Base-by-base conservation (phyloP, 30 jellyfish, hydroid and myxozoan genomes). In the Aurelia aurita complex sp. Pacific region DNA sequence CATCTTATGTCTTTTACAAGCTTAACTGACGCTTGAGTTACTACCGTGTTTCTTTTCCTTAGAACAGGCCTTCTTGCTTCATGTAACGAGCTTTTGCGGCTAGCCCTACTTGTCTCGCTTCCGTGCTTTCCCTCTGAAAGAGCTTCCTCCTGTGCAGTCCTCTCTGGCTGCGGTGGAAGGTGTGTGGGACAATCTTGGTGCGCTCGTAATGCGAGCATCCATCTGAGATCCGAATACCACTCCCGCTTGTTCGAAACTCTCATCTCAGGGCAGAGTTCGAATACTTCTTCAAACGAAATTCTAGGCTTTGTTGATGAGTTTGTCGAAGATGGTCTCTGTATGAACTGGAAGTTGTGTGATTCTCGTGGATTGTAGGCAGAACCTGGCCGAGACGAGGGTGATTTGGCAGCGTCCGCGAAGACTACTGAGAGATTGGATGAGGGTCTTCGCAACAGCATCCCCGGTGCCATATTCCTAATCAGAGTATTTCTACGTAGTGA, bases 151-250 rank as follows among this genome's bases (percentile, higher is more conserved):
- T 29, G 77, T 15, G 36, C 50, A 40, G 15, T 63, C 61, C 91
- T 52, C 52, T 69, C 69, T 29, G 91, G 91, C 59, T 81, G 91
- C 46, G 91, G 84, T 0, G 91, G 85, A 3, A 81, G 69, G 71
- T 63, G 69, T 17, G 84, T 76, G 55, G 69, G 43, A 19, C 77
- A 51, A 46, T 74, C 68, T 57, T 85, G 95, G 3, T 85, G 88
- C 52, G 89, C 95, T 85, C 69, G 67, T 19, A 85, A 17, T 10
- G 95, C 95, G 18, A 85, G 84, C 95, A 85, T 85, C 95, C 95
- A 85, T 15, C 86, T 35, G 43, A 85, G 46, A 53, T 85, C 95
- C 42, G 83, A 65, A 50, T 74, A 67, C 85, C 88, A 74, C 33
- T 59, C 59, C 29, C 88, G 73, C 68, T 29, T 65, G 38, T 62